Evolutionary conservation across 2,113 vertebrate genomes (phyloP), one percentile per base, ranked within the genome.

Genomic region (Spea multiplicata): DNA sequence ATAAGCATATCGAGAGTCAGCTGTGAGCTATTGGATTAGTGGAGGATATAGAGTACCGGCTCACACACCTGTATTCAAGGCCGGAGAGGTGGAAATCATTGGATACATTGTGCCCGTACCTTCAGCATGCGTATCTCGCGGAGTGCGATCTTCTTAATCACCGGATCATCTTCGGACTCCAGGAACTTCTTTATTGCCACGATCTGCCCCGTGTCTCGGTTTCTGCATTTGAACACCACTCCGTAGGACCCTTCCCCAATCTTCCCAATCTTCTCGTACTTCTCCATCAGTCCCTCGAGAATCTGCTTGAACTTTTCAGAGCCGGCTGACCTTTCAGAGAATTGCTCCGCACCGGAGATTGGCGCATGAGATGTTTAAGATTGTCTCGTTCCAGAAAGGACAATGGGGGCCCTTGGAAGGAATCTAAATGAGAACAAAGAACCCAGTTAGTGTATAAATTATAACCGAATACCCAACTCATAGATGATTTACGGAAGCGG

Each of bases 141-240:
- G 80, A 96, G 92, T 0, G 97, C 96, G 50, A 98, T 96, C 88
- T 97, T 98, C 78, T 90, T 94, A 77, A 99, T 98, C 77, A 95
- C 85, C 12, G 97, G 96, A 64, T 99, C 96, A 5, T 99, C 97
- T 81, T 98, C 96, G 0, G 96, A 94, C 81, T 98, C 97, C 84
- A 97, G 88, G 84, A 99, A 99, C 89, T 93, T 97, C 90, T 99
- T 99, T 83, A 99, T 95, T 83, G 97, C 97, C 64, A 98, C 97
- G 0, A 96, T 85, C 85, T 98, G 96, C 0, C 96, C 96, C 0
- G 94, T 96, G 86, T 96, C 93, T 83, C 86, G 93, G 82, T 94
- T 95, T 67, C 95, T 91, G 87, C 97, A 99, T 85, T 98, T 98
- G 89, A 99, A 99, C 44, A 98, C 97, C 0, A 96, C 93, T 47